Base-by-base conservation (phyloP, 2,888 invertebrate species). In the Athalia cordata region DNA sequence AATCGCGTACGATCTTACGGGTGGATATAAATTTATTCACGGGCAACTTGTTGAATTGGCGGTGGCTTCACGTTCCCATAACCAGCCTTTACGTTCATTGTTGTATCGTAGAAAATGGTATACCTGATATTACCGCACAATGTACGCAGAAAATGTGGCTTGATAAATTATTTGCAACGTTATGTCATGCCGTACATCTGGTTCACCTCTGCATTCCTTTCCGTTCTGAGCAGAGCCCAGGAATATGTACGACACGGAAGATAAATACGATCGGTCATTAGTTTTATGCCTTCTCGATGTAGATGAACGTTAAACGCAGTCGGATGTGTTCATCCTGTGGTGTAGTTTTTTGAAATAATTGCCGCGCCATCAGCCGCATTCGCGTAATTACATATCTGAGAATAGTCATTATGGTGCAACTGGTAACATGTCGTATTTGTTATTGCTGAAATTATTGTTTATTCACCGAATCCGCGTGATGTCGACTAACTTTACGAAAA, bases 111-210 rank as follows among this genome's bases (percentile, higher is more conserved):
- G 64, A 49, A 75, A 72, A 3, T 72, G 15, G 75, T 75, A 29
- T 29, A 62, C 29, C 62, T 75, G 11, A 75, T 50, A 75, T 50
- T 52, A 64, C 75, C 62, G 75, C 75, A 75, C 75, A 75, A n/a
- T 59, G 57, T 72, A 43, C 29, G 72, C 57, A 78, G 49, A 74
- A 62, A 55, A 55, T 57, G 61, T 72, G 29, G 70, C 68, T 61
- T 70, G 50, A 52, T 49, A 76, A 50, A 47, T 70, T 66, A 66
- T 64, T 64, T 67, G 78, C 75, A 79, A 81, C 74, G 76, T 81
- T 62, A 52, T 59, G 52, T 75, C 75, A 75, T 50, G 50, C 62
- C 43, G 52, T 64, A 62, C 75, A 75, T 64, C 50, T 64, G 74
- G 62, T 50, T 75, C 75, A 75, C 62, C 75, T 75, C 29, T 64